phyloP scores from a whole-genome alignment of 2,113 vertebrate species.

The Vidua macroura region DNA sequence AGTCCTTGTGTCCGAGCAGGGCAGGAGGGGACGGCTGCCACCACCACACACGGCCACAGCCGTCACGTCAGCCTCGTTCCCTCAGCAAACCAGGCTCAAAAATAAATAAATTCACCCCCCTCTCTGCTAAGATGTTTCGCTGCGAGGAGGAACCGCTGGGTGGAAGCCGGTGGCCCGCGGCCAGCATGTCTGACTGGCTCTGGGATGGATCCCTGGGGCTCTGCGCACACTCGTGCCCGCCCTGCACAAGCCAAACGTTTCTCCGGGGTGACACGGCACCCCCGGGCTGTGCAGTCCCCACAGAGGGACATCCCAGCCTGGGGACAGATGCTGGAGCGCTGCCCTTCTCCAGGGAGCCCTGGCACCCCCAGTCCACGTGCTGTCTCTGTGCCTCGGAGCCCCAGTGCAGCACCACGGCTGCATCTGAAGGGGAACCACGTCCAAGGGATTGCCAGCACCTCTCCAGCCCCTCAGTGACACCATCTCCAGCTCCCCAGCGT shows the following conservation, averaged over 20 bases:
- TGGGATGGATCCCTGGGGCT: background rate
- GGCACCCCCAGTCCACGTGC: fast-evolving
- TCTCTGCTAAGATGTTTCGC: background rate
- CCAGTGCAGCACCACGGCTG: background rate
- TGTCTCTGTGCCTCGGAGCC: background rate
- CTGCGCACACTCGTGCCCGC: fast-evolving
- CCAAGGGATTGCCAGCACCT: background rate
- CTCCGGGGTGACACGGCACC: background rate
- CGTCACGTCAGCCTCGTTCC: constrained; percentile 1
- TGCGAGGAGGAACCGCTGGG: background rate
- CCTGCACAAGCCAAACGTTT: background rate
- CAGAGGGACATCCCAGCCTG: background rate
- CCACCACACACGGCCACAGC: background rate
- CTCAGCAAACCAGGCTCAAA: background rate
- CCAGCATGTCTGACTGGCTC: background rate
- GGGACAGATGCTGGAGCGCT: background rate
- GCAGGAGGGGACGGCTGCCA: background rate
- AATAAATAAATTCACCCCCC: background rate
- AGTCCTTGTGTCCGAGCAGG: background rate
- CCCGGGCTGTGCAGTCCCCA: background rate
- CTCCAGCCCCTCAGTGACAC: background rate
- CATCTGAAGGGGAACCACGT: background rate
- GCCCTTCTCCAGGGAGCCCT: background rate
- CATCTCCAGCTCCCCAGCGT: background rate
- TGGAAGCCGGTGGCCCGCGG: background rate